Conservation (phyloP, 2,113 vertebrate genomes). For the Poecilia latipinna region DNA sequence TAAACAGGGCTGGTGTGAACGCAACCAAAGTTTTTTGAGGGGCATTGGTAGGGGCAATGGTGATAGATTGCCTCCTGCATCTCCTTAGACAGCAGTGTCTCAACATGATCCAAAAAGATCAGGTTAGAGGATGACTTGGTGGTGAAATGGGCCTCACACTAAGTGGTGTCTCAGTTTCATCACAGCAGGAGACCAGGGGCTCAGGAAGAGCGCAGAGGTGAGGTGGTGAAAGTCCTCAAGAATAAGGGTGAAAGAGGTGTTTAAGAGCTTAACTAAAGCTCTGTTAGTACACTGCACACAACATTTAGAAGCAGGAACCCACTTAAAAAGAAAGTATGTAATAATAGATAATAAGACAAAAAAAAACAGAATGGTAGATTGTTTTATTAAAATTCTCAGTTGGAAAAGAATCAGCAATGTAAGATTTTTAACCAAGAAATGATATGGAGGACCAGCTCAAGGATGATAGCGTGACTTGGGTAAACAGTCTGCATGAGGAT, state of each 20-base stretch:
- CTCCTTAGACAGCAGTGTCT: background rate
- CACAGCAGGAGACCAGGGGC: background rate
- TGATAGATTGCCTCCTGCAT: too few species aligned
- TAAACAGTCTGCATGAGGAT: background rate
- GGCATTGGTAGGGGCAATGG: background rate
- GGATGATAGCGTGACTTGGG: background rate
- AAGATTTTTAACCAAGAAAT: background rate
- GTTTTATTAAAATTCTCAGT: background rate
- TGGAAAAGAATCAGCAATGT: background rate
- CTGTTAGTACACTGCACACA: background rate
- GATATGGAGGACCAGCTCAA: background rate
- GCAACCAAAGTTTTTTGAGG: background rate
- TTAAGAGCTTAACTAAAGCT: background rate
- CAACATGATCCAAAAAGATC: too few species aligned
- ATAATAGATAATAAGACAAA: too few species aligned
- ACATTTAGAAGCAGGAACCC: too few species aligned
- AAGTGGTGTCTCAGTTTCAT: background rate
- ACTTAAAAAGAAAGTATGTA: too few species aligned
- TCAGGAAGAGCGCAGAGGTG: background rate
- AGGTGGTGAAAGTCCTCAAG: background rate
- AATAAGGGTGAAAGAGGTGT: background rate
- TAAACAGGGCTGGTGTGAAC: too few species aligned
- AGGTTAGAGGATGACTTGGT: background rate
- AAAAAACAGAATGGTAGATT: too few species aligned
- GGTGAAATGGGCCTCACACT: background rate